Conservation (phyloP, 2,888 invertebrate species). For the Argyresthia goedartella region DNA sequence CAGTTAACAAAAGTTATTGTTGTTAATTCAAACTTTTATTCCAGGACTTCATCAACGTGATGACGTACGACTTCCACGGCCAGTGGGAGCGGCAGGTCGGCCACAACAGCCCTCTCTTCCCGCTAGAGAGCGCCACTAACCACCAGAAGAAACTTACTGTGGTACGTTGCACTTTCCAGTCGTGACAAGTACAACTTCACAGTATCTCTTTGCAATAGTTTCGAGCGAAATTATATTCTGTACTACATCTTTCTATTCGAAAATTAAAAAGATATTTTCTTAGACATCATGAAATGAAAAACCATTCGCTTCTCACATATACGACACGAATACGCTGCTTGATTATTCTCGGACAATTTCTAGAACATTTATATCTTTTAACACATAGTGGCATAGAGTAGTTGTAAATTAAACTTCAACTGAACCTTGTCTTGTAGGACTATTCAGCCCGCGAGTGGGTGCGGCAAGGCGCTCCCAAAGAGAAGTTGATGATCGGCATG, state of each 20-base stretch:
- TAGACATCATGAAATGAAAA: too few species aligned
- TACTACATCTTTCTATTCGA: too few species aligned
- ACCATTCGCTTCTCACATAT: too few species aligned
- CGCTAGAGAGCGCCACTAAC: constrained; percentile 89
- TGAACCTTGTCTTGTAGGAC: constrained; percentile 67
- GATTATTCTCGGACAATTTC: too few species aligned
- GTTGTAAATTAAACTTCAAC: too few species aligned
- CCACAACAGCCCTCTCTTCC: constrained; percentile 92
- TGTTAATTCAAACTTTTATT: constrained; percentile 5
- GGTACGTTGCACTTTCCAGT: constrained; percentile 59
- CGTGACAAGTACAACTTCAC: neutral
- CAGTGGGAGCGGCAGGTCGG: constrained; percentile 95
- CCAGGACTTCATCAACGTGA: constrained; percentile 91
- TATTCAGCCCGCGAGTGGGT: constrained; percentile 94
- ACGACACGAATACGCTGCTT: too few species aligned
- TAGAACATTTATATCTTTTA: too few species aligned
- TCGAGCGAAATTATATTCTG: too few species aligned
- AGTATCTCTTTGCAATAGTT: neutral
- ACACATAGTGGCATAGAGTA: too few species aligned
- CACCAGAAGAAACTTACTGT: constrained; percentile 95
- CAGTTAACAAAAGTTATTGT: neutral
- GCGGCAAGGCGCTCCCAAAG: constrained; percentile 92
- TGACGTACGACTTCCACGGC: constrained; percentile 97
- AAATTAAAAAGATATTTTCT: too few species aligned
- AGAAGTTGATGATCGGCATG: constrained; percentile 95